A percentile compares a stretch with the other conserved stretches of the same genome.
Conservation (phyloP, 1,140 invertebrate genomes). For the Cydia fagiglandana region DNA sequence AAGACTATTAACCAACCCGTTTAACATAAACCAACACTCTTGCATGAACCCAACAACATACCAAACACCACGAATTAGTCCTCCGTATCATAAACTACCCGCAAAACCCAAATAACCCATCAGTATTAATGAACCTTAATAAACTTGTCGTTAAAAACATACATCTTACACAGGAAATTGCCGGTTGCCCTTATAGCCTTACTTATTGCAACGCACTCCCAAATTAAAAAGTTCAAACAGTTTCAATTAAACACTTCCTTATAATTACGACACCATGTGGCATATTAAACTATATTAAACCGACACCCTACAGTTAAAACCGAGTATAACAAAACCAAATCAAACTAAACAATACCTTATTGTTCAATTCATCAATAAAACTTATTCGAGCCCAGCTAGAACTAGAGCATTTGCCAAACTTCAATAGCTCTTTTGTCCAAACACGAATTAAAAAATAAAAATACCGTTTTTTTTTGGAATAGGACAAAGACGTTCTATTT, state of each 20-base stretch:
- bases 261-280: slow-evolving; percentile 38
- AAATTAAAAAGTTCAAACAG: slow-evolving; percentile 50
- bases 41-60: slow-evolving; percentile 17
- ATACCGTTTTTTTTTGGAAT: slow-evolving; percentile 44
- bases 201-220: slow-evolving; percentile 45
- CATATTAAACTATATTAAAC: slow-evolving; percentile 18
- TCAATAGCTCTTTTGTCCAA: slow-evolving; percentile 37
- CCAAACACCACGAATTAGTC: slow-evolving; percentile 35
- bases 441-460: slow-evolving; percentile 31
- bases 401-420: slow-evolving; percentile 34
- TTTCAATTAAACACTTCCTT: slow-evolving; percentile 58
- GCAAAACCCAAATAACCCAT: slow-evolving; percentile 42
- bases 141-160: slow-evolving; percentile 54
- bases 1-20: too few relatives aligned
- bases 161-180: slow-evolving; percentile 55
- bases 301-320: background rate
- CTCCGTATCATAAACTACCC: slow-evolving; percentile 35
- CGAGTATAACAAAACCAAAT: slow-evolving; percentile 42
- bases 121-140: slow-evolving; percentile 56
- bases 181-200: slow-evolving; percentile 36
- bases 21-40: background rate
- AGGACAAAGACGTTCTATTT: slow-evolving; percentile 71
- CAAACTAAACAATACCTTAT: slow-evolving; percentile 45
- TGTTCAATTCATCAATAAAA: slow-evolving; percentile 49
- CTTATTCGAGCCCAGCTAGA: slow-evolving; percentile 53